Evolutionary conservation across 1,140 invertebrate genomes (phyloP), one percentile per base, ranked within the genome.

Genomic region (Oryctes rhinoceros): DNA sequence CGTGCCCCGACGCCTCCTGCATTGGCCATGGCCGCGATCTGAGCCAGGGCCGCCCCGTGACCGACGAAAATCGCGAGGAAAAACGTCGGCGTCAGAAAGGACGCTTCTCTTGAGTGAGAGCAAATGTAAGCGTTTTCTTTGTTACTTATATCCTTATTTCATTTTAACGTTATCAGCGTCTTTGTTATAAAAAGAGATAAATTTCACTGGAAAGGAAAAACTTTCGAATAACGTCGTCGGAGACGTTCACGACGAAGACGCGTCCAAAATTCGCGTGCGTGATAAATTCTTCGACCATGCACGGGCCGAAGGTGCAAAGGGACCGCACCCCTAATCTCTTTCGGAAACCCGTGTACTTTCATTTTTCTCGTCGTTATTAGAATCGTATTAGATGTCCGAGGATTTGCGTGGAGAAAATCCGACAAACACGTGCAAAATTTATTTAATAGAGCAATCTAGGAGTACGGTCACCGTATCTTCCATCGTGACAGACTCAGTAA

Each of bases 111-210:
- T 76, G 77, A 78, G 82, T 79, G 82, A 85, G 83, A 83, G 83
- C 81, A 84, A 84, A 85, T 84, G 85, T 85, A 83, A 86, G 84
- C 83, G 85, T 85, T 86, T 87, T 87, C 85, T 87, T 87, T 87
- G 86, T 87, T 87, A 82, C 84, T 84, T 83, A 80, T 85, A 84
- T 83, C 82, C 85, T 87, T 87, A 87, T 87, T 87, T 87, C 86
- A 84, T 84, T 84, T 83, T 82, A 86, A 85, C 83, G 85, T 87
- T 86, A 86, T 85, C 82, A 83, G 84, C 85, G 85, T 87, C 86
- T 87, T 86, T 86, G 86, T 87, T 87, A 81, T 87, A 86, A 86
- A 86, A 85, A 86, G 85, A 86, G 85, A 86, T 85, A 83, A 86
- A 86, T 87, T 86, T 81, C 80, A 81, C 65, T 67, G 65, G 65